These are phyloP conservation scores for Cephus sareptanus DNA, from an alignment of 2,888 invertebrate genomes.

Conservation along the genomic window DNA sequence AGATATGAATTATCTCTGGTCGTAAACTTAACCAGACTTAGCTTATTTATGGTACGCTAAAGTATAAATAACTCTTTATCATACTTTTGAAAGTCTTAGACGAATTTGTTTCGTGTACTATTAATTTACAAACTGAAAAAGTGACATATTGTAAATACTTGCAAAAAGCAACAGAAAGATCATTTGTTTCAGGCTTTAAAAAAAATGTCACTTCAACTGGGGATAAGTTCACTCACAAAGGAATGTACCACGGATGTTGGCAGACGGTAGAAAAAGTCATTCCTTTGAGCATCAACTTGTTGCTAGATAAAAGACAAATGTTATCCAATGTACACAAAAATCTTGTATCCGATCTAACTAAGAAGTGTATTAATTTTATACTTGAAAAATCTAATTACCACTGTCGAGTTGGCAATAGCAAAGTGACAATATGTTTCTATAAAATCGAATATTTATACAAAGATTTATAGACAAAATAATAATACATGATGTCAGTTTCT, in stretches of 20 bases:
- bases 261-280: neutral
- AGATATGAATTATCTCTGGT: neutral
- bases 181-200: neutral
- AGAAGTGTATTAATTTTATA: neutral
- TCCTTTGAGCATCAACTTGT: neutral
- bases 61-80: neutral
- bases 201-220: neutral
- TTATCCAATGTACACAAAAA: neutral
- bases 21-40: neutral
- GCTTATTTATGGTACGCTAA: too few relatives aligned
- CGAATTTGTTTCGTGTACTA: neutral
- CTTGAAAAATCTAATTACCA: neutral
- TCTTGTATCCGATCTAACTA: neutral
- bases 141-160: neutral
- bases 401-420: neutral
- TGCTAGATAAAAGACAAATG: neutral
- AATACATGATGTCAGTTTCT: neutral
- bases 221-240: neutral
- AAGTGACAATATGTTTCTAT: neutral
- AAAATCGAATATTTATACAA: neutral
- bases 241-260: neutral
- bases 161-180: neutral
- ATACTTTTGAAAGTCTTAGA: neutral
- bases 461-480: slow-evolving; percentile 2
- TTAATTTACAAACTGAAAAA: neutral